These are phyloP conservation scores for Mus caroli DNA, from an alignment of 2,797 vertebrate species.

Conservation along the genomic window DNA sequence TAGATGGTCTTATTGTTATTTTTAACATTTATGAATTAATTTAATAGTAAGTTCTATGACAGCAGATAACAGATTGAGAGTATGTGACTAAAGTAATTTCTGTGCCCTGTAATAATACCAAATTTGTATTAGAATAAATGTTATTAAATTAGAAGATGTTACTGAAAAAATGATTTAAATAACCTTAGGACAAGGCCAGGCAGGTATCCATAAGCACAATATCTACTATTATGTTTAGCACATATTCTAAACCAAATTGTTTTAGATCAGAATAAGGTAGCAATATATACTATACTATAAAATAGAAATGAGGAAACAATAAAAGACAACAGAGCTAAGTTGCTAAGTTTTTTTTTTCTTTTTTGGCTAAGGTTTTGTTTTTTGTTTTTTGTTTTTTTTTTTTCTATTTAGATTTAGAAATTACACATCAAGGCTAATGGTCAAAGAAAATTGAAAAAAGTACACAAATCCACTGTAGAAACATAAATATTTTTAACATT, in stretches of 20 bases:
- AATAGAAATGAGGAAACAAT: not conserved
- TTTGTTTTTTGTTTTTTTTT: not conserved
- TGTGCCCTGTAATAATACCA: not conserved
- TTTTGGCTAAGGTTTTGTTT: too few species aligned
- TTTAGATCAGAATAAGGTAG: not conserved
- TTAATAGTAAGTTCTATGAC: constrained; percentile 30
- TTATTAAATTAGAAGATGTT: constrained; percentile 42
- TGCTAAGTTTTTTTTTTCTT: too few species aligned
- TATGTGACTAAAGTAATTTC: constrained; percentile 14
- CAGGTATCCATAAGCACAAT: not conserved
- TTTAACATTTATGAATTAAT: not conserved
- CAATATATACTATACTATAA: not conserved
- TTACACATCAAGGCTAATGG: constrained; percentile 47
- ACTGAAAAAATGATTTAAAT: constrained; percentile 45
- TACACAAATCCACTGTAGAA: not conserved
- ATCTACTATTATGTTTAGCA: constrained; percentile 6
- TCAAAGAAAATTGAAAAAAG: not conserved
- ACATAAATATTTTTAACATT: not conserved
- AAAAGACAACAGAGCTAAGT: not conserved
- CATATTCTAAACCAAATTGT: not conserved
- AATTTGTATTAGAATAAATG: constrained; percentile 43
- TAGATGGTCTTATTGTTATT: not conserved
- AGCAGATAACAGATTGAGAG: constrained; percentile 29
- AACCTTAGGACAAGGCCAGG: not conserved
- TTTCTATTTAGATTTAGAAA: constrained; percentile 3